A percentile compares a stretch with the other conserved stretches of the same genome.
phyloP scores from a whole-genome alignment of 2,888 invertebrate genomes.

The Chesias legatella region DNA sequence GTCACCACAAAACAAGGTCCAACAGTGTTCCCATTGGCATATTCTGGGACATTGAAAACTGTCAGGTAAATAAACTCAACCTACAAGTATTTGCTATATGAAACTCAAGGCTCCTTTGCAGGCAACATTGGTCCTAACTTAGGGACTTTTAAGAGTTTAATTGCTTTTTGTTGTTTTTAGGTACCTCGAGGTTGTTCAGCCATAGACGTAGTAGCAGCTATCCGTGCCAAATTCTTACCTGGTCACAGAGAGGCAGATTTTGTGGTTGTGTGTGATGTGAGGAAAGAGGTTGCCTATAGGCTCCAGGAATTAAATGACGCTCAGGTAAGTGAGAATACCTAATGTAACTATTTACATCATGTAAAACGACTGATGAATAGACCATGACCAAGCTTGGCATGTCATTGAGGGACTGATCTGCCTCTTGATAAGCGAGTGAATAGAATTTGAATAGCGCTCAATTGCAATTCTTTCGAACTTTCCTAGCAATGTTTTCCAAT shows the following conservation, averaged over 20 bases:
- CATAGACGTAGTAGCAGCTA: slow-evolving; percentile 86
- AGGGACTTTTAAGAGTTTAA: neutral
- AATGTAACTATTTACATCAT: too few relatives aligned
- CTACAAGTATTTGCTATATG: too few relatives aligned
- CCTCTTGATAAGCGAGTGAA: too few relatives aligned
- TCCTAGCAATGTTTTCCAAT: too few relatives aligned
- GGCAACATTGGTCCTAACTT: too few relatives aligned
- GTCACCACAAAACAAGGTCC: slow-evolving; percentile 60
- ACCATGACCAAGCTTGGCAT: too few relatives aligned
- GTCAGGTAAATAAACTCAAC: slow-evolving; percentile 78
- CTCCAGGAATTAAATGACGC: slow-evolving; percentile 92
- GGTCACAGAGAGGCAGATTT: slow-evolving; percentile 92
- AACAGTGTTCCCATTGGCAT: slow-evolving; percentile 85
- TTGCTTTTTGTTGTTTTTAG: slow-evolving; percentile 48
- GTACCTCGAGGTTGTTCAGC: slow-evolving; percentile 92
- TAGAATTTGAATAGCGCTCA: too few relatives aligned
- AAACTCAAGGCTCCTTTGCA: too few relatives aligned
- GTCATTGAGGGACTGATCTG: too few relatives aligned
- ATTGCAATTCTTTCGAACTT: too few relatives aligned
- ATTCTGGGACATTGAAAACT: slow-evolving; percentile 97
- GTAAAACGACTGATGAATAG: too few relatives aligned
- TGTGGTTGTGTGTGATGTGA: slow-evolving; percentile 93
- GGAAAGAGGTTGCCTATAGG: slow-evolving; percentile 87
- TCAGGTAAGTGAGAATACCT: slow-evolving; percentile 82
- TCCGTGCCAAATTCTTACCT: slow-evolving; percentile 87